Percentiles rank a stretch among this genome's conserved stretches.
phyloP scores from a whole-genome alignment of 2,113 vertebrate genomes.

The Cathartes aura region DNA sequence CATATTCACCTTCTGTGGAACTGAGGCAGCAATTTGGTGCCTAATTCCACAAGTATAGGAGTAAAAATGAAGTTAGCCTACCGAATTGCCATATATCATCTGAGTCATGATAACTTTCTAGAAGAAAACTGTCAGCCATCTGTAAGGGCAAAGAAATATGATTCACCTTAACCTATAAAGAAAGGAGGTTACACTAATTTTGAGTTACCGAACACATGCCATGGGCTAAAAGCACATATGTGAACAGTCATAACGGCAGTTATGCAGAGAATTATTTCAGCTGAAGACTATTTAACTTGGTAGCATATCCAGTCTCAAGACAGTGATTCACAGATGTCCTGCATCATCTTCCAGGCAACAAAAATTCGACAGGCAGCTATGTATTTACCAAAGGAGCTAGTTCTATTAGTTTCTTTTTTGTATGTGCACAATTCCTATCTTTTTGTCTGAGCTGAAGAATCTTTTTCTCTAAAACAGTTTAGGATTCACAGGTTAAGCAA shows the following conservation, averaged over 20 bases:
- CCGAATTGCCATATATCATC: background rate
- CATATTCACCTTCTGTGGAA: background rate
- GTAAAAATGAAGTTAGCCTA: background rate
- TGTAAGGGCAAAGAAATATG: background rate
- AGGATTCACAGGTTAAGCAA: background rate
- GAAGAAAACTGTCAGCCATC: background rate
- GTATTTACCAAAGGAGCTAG: background rate
- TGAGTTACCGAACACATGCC: accelerated
- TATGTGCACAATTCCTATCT: background rate
- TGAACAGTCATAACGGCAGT: background rate
- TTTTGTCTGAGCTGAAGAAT: background rate
- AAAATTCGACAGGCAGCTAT: background rate
- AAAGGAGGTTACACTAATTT: background rate
- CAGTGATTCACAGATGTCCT: background rate
- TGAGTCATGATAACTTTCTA: background rate
- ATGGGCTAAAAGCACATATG: background rate
- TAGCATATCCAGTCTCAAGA: background rate
- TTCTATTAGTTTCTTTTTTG: background rate
- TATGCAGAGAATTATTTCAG: background rate
- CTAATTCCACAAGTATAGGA: background rate
- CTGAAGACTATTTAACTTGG: background rate
- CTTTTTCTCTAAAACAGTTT: background rate
- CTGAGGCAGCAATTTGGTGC: background rate
- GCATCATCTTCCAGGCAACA: background rate
- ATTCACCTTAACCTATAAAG: background rate